A percentile compares a stretch with the other conserved stretches of the same genome.
Conservation (phyloP, 2,888 invertebrate genomes). For the Melanotus villosus region DNA sequence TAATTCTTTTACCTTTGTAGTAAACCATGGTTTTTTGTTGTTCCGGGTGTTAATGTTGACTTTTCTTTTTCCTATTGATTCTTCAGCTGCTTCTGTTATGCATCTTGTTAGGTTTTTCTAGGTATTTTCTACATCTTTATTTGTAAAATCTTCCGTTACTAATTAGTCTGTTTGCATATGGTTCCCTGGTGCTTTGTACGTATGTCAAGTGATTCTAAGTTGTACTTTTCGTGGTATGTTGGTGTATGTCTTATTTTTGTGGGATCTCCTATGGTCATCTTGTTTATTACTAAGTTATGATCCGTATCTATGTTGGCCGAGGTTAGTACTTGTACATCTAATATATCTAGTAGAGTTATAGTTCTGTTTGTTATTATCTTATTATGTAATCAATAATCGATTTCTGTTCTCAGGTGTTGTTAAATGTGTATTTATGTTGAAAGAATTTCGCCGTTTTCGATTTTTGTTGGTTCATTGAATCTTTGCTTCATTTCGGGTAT, state of each 20-base stretch:
- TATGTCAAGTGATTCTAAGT: constrained; percentile 1
- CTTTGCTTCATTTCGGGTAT: background rate
- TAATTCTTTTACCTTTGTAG: too few species aligned
- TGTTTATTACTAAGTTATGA: background rate
- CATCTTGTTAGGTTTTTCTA: too few species aligned
- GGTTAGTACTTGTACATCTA: background rate
- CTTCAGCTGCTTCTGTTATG: too few species aligned
- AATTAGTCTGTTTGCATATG: too few species aligned
- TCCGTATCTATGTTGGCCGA: constrained; percentile 1
- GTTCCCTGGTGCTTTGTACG: background rate
- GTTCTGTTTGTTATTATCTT: constrained; percentile 11
- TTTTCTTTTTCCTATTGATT: too few species aligned
- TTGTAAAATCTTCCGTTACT: too few species aligned
- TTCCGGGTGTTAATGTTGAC: background rate
- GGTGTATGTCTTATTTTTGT: background rate
- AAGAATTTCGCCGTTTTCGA: constrained; percentile 1
- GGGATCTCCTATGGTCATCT: constrained; percentile 1
- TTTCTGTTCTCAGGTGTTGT: constrained; percentile 10
- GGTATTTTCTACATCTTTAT: too few species aligned
- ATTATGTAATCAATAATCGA: constrained; percentile 8
- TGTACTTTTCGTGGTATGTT: background rate
- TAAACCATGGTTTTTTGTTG: background rate
- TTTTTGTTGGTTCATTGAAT: constrained; percentile 9
- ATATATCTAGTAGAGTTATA: constrained; percentile 5
- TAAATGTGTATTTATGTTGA: constrained; percentile 15